Percentiles rank a stretch among this genome's conserved stretches.
phyloP scores from a whole-genome alignment of 2,797 vertebrate species.

The Sebastes flavidus region DNA sequence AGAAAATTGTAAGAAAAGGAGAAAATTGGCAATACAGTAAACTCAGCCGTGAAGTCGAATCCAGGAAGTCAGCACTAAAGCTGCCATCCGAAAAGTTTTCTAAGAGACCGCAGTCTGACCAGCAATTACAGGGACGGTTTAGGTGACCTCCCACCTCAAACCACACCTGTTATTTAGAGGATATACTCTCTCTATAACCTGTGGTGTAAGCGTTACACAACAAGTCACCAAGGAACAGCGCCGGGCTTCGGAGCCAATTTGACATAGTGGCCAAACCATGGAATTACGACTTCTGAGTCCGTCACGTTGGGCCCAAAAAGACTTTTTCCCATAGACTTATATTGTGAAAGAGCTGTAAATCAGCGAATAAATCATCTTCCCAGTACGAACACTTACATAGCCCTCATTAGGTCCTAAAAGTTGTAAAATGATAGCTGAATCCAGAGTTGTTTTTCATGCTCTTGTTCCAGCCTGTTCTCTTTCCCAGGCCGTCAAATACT shows the following conservation, averaged over 20 bases:
- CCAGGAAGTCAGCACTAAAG: slow-evolving; percentile 21
- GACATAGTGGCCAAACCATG: neutral
- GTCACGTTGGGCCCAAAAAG: neutral
- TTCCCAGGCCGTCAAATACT: too few relatives aligned
- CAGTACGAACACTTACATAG: too few relatives aligned
- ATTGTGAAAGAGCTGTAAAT: too few relatives aligned
- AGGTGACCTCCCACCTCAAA: slow-evolving; percentile 45
- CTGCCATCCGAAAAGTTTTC: slow-evolving; percentile 32
- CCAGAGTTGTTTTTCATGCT: neutral
- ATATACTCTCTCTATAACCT: slow-evolving; percentile 30
- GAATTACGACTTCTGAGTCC: neutral
- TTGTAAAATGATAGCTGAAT: neutral
- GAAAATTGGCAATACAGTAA: slow-evolving; percentile 8
- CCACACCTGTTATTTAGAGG: slow-evolving; percentile 46
- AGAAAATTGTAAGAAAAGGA: neutral
- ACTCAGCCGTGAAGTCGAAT: slow-evolving; percentile 25
- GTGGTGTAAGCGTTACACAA: neutral
- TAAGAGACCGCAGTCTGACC: slow-evolving; percentile 16
- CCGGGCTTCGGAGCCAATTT: neutral
- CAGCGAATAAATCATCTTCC: too few relatives aligned
- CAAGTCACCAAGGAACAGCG: neutral
- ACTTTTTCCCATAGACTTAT: neutral
- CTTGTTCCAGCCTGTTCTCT: too few relatives aligned
- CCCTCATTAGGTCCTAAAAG: neutral
- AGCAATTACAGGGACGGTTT: slow-evolving; percentile 44